Percentiles rank a stretch among this genome's conserved stretches.
Evolutionary conservation across 2,888 invertebrate genomes (phyloP).

Genomic region (Argyresthia albistria): DNA sequence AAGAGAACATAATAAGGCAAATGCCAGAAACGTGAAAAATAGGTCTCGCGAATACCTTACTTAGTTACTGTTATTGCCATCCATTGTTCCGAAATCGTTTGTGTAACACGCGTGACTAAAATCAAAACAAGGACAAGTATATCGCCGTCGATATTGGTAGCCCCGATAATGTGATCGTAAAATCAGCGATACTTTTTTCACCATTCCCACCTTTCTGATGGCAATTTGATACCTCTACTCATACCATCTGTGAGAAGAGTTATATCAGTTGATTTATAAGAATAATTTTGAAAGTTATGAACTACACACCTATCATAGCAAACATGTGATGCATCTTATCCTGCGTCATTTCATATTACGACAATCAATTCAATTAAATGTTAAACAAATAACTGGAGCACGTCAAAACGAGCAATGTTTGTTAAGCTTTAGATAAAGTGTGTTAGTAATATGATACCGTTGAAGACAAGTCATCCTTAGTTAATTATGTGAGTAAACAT

Average conservation of each 20-base stretch:
- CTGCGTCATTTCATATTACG: conserved; percentile 12
- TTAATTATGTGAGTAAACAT: conserved; percentile 44
- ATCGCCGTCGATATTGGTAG: conserved; percentile 40
- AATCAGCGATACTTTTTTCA: conserved; percentile 30
- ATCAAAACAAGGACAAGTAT: conserved; percentile 43
- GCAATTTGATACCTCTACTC: too few species aligned
- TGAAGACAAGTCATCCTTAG: conserved; percentile 34
- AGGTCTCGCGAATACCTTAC: too few species aligned
- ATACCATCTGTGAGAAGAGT: conserved; percentile 8
- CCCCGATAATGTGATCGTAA: conserved; percentile 37
- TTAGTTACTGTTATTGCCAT: neutral
- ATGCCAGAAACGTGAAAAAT: too few species aligned
- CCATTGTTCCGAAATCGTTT: conserved; percentile 7
- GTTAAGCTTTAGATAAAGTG: conserved; percentile 24
- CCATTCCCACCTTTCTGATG: conserved; percentile 23
- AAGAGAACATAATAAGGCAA: too few species aligned
- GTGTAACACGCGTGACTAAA: conserved; percentile 43
- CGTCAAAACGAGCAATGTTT: conserved; percentile 21
- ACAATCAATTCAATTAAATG: conserved; percentile 32
- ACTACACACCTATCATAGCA: too few species aligned
- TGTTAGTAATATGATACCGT: conserved; percentile 46
- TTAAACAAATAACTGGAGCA: conserved; percentile 25
- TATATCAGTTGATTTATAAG: neutral
- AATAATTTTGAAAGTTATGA: neutral
- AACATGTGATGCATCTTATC: neutral